Evolutionary conservation across 53 echinoderm and acorn worm genomes (phyloP).

Genomic region (Paracentrotus lividus): DNA sequence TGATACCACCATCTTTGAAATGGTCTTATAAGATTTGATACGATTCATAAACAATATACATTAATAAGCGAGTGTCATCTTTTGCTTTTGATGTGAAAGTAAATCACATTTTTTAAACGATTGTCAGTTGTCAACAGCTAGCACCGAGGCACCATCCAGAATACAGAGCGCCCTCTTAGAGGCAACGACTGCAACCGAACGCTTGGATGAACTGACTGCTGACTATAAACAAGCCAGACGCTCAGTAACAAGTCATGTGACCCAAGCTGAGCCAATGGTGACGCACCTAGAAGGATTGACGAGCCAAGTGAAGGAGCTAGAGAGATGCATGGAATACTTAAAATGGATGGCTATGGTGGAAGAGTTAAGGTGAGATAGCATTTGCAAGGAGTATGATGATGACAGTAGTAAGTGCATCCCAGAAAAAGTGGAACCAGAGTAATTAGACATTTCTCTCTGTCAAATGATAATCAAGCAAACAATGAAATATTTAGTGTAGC

Average conservation of each 20-base stretch:
- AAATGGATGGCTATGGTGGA: constrained; percentile 96
- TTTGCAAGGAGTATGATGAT: no score
- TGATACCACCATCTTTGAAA: no score
- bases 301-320: constrained; percentile 83
- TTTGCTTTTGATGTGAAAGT: no score
- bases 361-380: constrained; percentile 83
- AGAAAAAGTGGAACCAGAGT: no score
- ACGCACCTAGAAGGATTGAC: constrained; percentile 76
- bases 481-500: no score
- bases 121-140: constrained; percentile 84
- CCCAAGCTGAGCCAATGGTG: constrained; percentile 83
- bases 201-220: constrained; percentile 76
- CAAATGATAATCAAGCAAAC: no score
- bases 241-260: constrained; percentile 81
- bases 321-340: constrained; percentile 95
- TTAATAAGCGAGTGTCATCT: no score
- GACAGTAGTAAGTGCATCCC: no score
- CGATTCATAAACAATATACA: no score
- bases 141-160: constrained; percentile 82
- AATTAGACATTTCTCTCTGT: no score
- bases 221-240: constrained; percentile 79
- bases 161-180: constrained; percentile 93
- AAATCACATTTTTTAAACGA: no score
- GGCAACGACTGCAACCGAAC: constrained; percentile 74
- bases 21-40: no score